These are phyloP conservation scores for Leptestheria dahalacensis DNA, from an alignment of 1,140 invertebrate species.

Conservation along the genomic window DNA sequence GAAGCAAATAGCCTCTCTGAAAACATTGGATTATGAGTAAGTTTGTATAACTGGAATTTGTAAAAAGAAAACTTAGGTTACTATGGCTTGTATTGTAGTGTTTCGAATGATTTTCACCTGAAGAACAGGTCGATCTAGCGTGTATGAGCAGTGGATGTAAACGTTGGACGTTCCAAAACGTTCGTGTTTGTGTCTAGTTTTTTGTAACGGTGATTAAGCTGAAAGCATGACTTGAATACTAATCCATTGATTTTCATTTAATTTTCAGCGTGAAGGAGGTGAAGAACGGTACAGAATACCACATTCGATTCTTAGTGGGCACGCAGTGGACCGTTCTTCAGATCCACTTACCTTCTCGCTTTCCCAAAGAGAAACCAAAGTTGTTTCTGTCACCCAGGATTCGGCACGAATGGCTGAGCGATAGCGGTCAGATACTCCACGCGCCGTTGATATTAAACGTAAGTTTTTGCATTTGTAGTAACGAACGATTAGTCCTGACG, in stretches of 20 bases:
- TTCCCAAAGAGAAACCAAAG: conserved; percentile 54
- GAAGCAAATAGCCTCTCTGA: not conserved
- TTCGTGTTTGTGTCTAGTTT: no score
- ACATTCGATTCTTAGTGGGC: conserved; percentile 45
- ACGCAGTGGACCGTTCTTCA: conserved; percentile 43
- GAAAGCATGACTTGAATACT: no score
- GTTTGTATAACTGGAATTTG: no score
- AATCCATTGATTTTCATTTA: conserved; percentile 16
- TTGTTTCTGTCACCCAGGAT: conserved; percentile 47
- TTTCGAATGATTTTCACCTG: no score
- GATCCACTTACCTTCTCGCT: conserved; percentile 45
- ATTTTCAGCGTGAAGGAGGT: conserved; percentile 47
- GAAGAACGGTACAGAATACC: conserved; percentile 48
- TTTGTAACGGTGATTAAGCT: no score
- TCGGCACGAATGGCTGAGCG: conserved; percentile 48
- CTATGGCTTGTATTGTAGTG: no score
- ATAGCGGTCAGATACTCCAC: conserved; percentile 43
- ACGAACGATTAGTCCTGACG: no score
- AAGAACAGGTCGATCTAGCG: no score
- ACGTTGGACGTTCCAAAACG: no score
- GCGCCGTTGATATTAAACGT: conserved; percentile 40
- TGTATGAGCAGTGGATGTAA: no score
- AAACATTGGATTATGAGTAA: not conserved
- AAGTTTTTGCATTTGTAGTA: not conserved
- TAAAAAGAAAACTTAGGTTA: no score